phyloP scores from a whole-genome alignment of 2,888 invertebrate genomes.

The Chalcosyrphus nemorum region DNA sequence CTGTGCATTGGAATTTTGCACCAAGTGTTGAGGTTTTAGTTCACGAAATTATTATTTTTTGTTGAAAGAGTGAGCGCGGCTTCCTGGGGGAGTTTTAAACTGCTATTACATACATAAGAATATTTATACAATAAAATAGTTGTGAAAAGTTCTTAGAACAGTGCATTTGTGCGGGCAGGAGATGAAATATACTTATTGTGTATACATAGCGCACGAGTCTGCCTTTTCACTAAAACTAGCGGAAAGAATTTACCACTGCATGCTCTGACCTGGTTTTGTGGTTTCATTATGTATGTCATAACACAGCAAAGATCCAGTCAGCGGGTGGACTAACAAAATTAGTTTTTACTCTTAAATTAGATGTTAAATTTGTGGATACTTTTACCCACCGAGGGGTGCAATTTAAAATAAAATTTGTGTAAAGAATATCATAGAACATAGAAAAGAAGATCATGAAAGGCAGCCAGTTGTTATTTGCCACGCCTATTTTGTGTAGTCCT shows the following conservation, averaged over 20 bases:
- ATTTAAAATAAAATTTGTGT: neutral
- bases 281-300: constrained; percentile 24
- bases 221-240: constrained; percentile 26
- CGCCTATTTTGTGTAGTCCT: too few relatives aligned
- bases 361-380: neutral
- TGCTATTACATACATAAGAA: neutral
- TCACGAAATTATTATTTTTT: constrained; percentile 42
- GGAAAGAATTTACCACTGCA: constrained; percentile 43
- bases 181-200: constrained; percentile 52
- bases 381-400: neutral
- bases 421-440: neutral
- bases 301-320: constrained; percentile 27
- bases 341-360: constrained; percentile 22
- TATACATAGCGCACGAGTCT: constrained; percentile 26
- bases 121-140: constrained; percentile 12
- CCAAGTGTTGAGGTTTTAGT: constrained; percentile 54
- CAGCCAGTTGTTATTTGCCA: too few relatives aligned
- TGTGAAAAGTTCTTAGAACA: constrained; percentile 44
- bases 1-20: constrained; percentile 45
- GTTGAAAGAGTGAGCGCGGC: constrained; percentile 42
- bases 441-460: neutral
- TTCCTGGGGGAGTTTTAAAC: constrained; percentile 51
- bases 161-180: constrained; percentile 18
- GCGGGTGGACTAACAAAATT: constrained; percentile 32
- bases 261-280: constrained; percentile 43